Conservation (phyloP, 2,113 vertebrate species). For the Struthio camelus region DNA sequence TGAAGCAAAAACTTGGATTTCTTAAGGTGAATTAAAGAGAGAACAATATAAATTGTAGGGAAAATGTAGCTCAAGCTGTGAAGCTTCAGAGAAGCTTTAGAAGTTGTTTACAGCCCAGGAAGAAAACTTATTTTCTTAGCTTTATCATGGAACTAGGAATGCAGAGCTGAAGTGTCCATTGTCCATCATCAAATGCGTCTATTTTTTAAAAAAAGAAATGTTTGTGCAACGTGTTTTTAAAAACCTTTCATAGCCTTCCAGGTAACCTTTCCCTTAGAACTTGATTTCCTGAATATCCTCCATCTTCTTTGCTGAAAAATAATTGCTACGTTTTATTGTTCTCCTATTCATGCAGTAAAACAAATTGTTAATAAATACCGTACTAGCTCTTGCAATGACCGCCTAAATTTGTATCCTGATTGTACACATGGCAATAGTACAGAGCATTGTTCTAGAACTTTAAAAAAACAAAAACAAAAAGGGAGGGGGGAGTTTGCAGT, state of each 20-base stretch:
- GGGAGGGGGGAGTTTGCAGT: background rate
- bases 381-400: background rate
- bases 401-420: background rate
- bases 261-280: background rate
- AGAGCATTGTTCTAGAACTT: background rate
- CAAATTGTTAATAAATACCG: background rate
- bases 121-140: background rate
- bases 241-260: background rate
- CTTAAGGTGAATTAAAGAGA: background rate
- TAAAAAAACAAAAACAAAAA: background rate
- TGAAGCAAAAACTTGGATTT: background rate
- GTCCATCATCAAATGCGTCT: too few relatives aligned
- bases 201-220: too few relatives aligned
- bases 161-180: background rate
- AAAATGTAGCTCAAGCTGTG: background rate
- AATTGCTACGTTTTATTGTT: background rate
- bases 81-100: background rate
- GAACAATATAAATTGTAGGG: background rate
- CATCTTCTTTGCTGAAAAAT: background rate
- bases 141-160: background rate
- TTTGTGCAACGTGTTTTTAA: background rate
- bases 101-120: background rate
- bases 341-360: background rate
- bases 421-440: background rate
- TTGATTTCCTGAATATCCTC: background rate